phyloP scores from a whole-genome alignment of 2,888 invertebrate genomes.

The Volucella inflata region DNA sequence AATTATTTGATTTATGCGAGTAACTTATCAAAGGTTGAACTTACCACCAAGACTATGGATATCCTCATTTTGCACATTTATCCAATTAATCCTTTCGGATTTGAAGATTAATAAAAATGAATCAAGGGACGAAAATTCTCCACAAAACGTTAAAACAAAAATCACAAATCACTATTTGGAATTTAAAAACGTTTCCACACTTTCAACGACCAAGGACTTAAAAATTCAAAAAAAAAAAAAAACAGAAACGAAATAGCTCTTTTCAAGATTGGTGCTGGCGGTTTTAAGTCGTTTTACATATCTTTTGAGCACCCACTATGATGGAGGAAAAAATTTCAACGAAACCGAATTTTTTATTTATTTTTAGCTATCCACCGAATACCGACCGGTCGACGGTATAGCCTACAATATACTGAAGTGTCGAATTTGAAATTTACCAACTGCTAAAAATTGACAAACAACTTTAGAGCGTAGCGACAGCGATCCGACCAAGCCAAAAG shows the following conservation, averaged over 20 bases:
- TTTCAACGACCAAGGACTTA: no score
- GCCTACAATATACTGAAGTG: conserved; percentile 66
- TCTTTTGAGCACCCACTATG: conserved; percentile 40
- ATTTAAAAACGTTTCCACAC: neutral
- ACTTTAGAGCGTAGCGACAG: conserved; percentile 35
- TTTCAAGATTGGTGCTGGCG: conserved; percentile 4
- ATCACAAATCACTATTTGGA: conserved; percentile 37
- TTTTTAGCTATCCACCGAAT: conserved; percentile 47
- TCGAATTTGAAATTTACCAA: conserved; percentile 51
- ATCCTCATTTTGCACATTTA: conserved; percentile 67
- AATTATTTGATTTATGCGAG: no score
- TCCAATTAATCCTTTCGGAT: conserved; percentile 64
- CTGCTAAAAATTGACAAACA: conserved; percentile 53
- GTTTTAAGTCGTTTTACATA: conserved; percentile 38
- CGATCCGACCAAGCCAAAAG: conserved; percentile 55
- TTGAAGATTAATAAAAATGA: neutral
- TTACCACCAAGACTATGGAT: conserved; percentile 57
- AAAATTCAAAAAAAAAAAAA: no score
- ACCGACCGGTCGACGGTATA: conserved; percentile 70
- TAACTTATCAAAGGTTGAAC: neutral
- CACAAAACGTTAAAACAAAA: conserved; percentile 27
- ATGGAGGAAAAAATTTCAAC: conserved; percentile 6
- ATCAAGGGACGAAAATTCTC: neutral
- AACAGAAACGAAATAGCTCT: neutral
- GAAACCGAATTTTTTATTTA: conserved; percentile 27